These are phyloP conservation scores for Coleophora deauratella DNA, from an alignment of 2,888 invertebrate genomes.

Conservation along the genomic window DNA sequence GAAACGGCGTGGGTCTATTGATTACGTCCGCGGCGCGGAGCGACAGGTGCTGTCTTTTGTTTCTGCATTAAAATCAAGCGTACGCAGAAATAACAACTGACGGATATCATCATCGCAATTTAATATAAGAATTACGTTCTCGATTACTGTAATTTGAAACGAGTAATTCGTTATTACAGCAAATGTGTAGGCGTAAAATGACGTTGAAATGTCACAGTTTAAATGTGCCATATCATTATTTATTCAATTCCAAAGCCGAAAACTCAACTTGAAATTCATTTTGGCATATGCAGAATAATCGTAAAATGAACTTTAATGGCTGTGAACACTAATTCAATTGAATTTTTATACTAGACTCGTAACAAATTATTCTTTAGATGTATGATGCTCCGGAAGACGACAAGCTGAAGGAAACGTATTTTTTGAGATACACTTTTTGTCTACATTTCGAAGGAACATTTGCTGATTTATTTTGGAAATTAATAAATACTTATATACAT, in stretches of 20 bases:
- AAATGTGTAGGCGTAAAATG: too few relatives aligned
- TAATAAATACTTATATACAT: too few relatives aligned
- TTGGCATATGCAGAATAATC: slow-evolving; percentile 34
- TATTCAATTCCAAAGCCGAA: slow-evolving; percentile 3
- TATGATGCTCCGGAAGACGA: too few relatives aligned
- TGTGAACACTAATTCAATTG: too few relatives aligned
- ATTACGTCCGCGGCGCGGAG: slow-evolving; percentile 49
- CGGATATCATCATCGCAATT: slow-evolving; percentile 3
- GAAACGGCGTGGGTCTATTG: slow-evolving; percentile 58
- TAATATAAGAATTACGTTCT: too few relatives aligned
- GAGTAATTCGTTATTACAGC: too few relatives aligned
- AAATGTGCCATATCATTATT: not conserved
- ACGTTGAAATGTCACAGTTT: not conserved
- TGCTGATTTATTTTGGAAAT: slow-evolving; percentile 13
- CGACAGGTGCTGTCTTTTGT: slow-evolving; percentile 53
- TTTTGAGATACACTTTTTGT: slow-evolving; percentile 31
- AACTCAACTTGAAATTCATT: slow-evolving; percentile 15
- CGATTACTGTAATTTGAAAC: not conserved
- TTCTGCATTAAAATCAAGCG: slow-evolving; percentile 20
- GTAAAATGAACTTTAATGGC: too few relatives aligned
- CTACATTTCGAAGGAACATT: slow-evolving; percentile 30
- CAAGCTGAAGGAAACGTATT: slow-evolving; percentile 15
- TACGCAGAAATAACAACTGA: slow-evolving; percentile 15
- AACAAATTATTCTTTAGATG: too few relatives aligned
- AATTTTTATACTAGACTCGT: too few relatives aligned